These are phyloP conservation scores for Lordiphosa fenestrarum DNA, from an alignment of 2,888 invertebrate genomes.

Conservation along the genomic window DNA sequence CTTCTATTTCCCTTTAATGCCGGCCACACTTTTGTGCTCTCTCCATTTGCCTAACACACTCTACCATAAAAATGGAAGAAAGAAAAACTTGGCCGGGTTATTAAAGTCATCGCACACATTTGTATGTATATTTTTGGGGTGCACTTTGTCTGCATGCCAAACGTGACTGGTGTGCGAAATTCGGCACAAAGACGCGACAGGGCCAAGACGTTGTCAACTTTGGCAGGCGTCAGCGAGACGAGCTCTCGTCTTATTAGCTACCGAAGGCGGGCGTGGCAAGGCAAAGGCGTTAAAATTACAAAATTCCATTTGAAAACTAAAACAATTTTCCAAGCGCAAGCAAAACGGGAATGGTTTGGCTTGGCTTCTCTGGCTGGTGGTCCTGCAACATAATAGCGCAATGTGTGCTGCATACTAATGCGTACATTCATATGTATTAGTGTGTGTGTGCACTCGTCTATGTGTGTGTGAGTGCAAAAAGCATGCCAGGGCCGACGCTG, in stretches of 20 bases:
- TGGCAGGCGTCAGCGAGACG: constrained; percentile 36
- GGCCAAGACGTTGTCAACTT: constrained; percentile 50
- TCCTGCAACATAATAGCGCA: constrained; percentile 74
- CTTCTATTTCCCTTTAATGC: too few relatives aligned
- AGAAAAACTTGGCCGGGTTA: constrained; percentile 27
- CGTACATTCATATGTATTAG: constrained; percentile 29
- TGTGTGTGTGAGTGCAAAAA: constrained; percentile 39
- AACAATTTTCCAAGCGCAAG: constrained; percentile 61
- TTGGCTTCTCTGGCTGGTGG: constrained; percentile 50
- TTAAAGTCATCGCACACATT: constrained; percentile 33
- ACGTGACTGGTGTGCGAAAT: constrained; percentile 65
- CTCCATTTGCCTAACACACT: not conserved
- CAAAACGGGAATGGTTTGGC: constrained; percentile 32
- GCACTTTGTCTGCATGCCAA: constrained; percentile 57
- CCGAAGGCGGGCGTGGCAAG: not conserved
- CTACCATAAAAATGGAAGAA: constrained; percentile 14
- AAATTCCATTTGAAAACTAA: constrained; percentile 77
- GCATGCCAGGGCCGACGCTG: constrained; percentile 70
- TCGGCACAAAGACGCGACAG: constrained; percentile 21
- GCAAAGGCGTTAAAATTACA: constrained; percentile 75
- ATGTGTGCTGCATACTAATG: constrained; percentile 75
- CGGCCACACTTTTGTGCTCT: constrained; percentile 4
- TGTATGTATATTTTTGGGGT: constrained; percentile 41
- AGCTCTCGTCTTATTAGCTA: constrained; percentile 31
- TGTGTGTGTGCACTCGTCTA: constrained; percentile 19